Evolutionary conservation across 1,140 invertebrate genomes (phyloP).

Genomic region (Forficula auricularia): DNA sequence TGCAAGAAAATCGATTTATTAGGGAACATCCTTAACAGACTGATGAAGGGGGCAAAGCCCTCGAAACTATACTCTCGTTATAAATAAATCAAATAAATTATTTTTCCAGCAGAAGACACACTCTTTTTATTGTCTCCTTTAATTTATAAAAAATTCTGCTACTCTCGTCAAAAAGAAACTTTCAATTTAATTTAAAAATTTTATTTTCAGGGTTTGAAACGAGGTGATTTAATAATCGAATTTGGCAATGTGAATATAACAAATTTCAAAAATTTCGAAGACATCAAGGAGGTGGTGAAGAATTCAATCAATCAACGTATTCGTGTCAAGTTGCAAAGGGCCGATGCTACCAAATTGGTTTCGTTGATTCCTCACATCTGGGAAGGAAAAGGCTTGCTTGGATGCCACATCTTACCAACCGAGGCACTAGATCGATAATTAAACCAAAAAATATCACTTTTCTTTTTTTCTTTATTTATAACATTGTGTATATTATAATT

Average conservation of each 20-base stretch:
- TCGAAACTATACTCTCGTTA: too few species aligned
- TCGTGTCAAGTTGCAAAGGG: constrained; percentile 39
- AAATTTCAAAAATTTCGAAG: constrained; percentile 53
- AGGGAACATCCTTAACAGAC: too few species aligned
- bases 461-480: too few species aligned
- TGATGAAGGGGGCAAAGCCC: too few species aligned
- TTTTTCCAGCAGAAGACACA: too few species aligned
- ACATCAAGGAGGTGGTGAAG: constrained; percentile 43
- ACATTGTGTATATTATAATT: too few species aligned
- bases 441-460: too few species aligned
- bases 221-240: constrained; percentile 53
- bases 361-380: constrained; percentile 48
- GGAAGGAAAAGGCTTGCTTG: constrained; percentile 54
- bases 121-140: too few species aligned
- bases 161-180: too few species aligned
- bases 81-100: too few species aligned
- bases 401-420: constrained; percentile 46
- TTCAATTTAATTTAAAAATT: constrained; percentile 13
- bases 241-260: constrained; percentile 63
- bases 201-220: constrained; percentile 49
- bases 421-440: constrained; percentile 31
- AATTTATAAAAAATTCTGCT: too few species aligned
- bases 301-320: constrained; percentile 48
- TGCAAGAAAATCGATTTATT: too few species aligned
- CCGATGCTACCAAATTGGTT: constrained; percentile 29